phyloP scores from a whole-genome alignment of 2,888 invertebrate genomes.

The Vesta saturnalis region DNA sequence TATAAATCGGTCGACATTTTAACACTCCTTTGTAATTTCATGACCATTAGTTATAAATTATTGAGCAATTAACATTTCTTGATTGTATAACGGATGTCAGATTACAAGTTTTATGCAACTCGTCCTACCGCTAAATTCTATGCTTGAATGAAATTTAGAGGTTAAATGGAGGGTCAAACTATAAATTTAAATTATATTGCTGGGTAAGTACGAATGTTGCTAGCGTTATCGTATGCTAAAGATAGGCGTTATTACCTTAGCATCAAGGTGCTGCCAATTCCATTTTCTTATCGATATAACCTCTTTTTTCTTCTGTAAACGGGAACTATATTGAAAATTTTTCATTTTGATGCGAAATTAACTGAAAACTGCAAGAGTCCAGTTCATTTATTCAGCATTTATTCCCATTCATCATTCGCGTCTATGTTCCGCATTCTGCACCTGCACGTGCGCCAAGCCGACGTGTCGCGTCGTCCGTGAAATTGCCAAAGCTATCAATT shows the following conservation, averaged over 20 bases:
- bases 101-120: constrained; percentile 15
- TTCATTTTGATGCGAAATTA: constrained; percentile 52
- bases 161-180: constrained; percentile 14
- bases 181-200: constrained; percentile 15
- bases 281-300: constrained; percentile 6
- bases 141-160: constrained; percentile 12
- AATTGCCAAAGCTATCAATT: constrained; percentile 58
- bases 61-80: constrained; percentile 14
- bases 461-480: constrained; percentile 46
- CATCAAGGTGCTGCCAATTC: constrained; percentile 8
- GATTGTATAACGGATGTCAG: constrained; percentile 15
- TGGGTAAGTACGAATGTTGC: constrained; percentile 15
- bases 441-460: constrained; percentile 39
- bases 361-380: constrained; percentile 58
- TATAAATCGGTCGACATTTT: background rate
- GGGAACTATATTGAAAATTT: constrained; percentile 10
- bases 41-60: constrained; percentile 10
- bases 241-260: constrained; percentile 11
- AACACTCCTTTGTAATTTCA: constrained; percentile 12
- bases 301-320: constrained; percentile 17
- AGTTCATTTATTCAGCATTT: constrained; percentile 58
- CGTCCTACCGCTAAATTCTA: constrained; percentile 15
- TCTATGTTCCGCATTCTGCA: constrained; percentile 43
- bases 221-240: constrained; percentile 7
- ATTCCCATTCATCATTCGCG: constrained; percentile 51